Base-by-base conservation (phyloP, 2,113 vertebrate species). In the Pluvianellus socialis region DNA sequence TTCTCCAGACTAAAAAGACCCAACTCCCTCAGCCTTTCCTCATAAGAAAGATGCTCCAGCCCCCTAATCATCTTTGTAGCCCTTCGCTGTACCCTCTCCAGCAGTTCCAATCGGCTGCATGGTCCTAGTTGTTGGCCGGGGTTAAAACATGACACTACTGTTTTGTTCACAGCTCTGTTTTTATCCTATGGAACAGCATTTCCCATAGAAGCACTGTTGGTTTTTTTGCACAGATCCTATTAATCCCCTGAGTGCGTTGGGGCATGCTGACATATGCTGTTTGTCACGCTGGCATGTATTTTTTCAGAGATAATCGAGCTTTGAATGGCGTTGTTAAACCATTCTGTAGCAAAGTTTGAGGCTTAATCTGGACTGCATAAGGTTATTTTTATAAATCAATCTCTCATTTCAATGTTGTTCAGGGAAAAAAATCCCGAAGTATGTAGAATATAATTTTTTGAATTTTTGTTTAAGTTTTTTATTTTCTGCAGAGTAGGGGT, bases 221-320 rank as follows among this genome's bases (percentile, higher is more conserved):
- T 0, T 3, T 55, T 70, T 95, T 88, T 56, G 1, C 10, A 21
- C 83, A 67, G 86, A 94, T 88, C 77, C 89, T 30, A 10, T 91
- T 97, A 95, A 97, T 96, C 90, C 93, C 40, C 33, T 52, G 63
- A 61, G 75, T 86, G 80, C 35, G 4, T 66, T 94, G 88, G 72
- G 80, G 70, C 30, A 0, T 94, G 95, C 95, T 96, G 96, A 97
- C 84, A 89, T 87, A 82, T 9, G 81, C 88, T 95, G 86, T 96
- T 97, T 96, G 89, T 94, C 87, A 76, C 91, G 81, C 67, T 83
- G 76, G 91, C 27, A 1, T 88, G 80, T 95, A 63, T 73, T 89
- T 94, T 96, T 87, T 86, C 83, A 90, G n/a, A 79, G 90, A 92
- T 91, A 94, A 95, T 95, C 94, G 91, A 73, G 9, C 77, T 79